These are phyloP conservation scores for Spisula solida DNA, from an alignment of 2,888 invertebrate genomes.

Conservation along the genomic window DNA sequence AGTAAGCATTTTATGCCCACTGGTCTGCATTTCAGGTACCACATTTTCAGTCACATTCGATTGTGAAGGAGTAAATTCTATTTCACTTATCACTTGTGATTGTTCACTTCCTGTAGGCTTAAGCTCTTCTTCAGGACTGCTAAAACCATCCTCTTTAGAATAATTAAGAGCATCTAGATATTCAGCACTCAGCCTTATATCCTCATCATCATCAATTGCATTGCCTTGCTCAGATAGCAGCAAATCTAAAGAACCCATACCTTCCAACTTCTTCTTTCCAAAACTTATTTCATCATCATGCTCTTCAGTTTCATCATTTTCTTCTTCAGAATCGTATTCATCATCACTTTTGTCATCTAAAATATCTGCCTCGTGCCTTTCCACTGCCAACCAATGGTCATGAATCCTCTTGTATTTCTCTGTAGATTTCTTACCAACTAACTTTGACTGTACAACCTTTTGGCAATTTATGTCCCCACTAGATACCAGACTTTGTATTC, in stretches of 20 bases:
- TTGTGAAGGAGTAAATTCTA: background rate
- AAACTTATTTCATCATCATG: background rate
- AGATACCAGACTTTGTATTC: background rate
- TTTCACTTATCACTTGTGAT: background rate
- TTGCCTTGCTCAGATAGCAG: constrained; percentile 56
- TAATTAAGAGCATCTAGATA: constrained; percentile 44
- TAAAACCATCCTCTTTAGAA: constrained; percentile 15
- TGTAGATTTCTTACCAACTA: constrained; percentile 31
- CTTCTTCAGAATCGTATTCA: background rate
- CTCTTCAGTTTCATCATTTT: background rate
- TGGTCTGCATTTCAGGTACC: background rate
- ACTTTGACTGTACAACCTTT: constrained; percentile 23
- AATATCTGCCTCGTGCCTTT: constrained; percentile 53
- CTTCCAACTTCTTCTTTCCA: constrained; percentile 13
- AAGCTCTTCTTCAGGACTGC: constrained; percentile 6
- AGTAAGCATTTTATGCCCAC: background rate
- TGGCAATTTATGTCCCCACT: background rate
- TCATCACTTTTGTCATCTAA: constrained; percentile 38
- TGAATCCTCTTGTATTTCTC: constrained; percentile 61
- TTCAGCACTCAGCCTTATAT: constrained; percentile 44
- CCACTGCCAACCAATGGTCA: constrained; percentile 58
- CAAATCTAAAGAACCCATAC: constrained; percentile 49
- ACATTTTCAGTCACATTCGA: background rate
- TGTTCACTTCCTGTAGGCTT: background rate
- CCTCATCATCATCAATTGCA: constrained; percentile 36